These are phyloP conservation scores for Whitmania pigra DNA, from an alignment of 1,140 invertebrate species.

Conservation along the genomic window DNA sequence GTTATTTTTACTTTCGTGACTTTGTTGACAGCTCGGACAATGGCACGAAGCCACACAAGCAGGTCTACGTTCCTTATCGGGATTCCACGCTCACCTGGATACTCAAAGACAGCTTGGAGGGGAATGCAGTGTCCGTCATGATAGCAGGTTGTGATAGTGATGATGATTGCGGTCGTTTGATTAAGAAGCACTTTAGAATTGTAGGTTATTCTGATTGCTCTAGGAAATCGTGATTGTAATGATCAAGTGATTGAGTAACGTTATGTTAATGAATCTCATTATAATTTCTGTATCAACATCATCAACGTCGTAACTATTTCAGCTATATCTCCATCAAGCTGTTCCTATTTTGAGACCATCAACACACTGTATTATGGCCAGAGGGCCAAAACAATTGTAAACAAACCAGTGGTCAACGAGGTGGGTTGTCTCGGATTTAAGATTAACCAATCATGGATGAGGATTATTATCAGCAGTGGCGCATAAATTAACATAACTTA, in stretches of 20 bases:
- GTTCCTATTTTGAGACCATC: slow-evolving; percentile 42
- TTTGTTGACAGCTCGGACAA: slow-evolving; percentile 12
- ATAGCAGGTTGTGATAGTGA: slow-evolving; percentile 34
- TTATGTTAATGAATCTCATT: no score
- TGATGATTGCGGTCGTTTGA: not conserved
- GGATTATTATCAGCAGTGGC: not conserved
- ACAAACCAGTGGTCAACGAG: slow-evolving; percentile 78
- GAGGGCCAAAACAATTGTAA: slow-evolving; percentile 65
- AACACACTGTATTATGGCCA: slow-evolving; percentile 49
- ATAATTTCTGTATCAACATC: no score
- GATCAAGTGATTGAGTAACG: not conserved
- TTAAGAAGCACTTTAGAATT: no score
- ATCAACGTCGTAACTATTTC: not conserved
- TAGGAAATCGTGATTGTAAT: not conserved
- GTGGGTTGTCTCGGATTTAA: slow-evolving; percentile 54
- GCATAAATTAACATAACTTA: not conserved
- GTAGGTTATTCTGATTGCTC: slow-evolving; percentile 49
- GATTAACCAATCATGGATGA: slow-evolving; percentile 28
- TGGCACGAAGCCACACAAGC: slow-evolving; percentile 19
- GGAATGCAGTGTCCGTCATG: slow-evolving; percentile 43
- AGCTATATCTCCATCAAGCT: slow-evolving; percentile 46
- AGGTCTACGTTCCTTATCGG: slow-evolving; percentile 50
- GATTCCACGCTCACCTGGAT: slow-evolving; percentile 43
- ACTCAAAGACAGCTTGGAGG: slow-evolving; percentile 42
- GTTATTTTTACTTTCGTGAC: no score